Evolutionary conservation across 2,888 invertebrate species (phyloP).

Genomic region (Villa cingulata): DNA sequence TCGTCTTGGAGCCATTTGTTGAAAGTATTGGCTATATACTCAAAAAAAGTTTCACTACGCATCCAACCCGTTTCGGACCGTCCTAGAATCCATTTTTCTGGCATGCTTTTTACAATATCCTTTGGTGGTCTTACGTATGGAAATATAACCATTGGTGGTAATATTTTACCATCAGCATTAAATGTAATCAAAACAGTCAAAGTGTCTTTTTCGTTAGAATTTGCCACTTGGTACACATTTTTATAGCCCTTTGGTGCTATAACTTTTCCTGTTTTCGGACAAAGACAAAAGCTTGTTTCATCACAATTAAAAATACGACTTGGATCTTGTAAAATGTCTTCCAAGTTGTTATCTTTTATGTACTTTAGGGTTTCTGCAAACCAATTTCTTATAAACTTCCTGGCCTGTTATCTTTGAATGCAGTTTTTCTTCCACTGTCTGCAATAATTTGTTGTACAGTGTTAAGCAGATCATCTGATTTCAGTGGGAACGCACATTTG

Average conservation of each 20-base stretch:
- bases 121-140: constrained; percentile 12
- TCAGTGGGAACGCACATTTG: not conserved
- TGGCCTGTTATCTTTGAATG: not conserved
- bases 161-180: constrained; percentile 1
- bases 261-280: constrained; percentile 3
- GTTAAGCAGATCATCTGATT: not conserved
- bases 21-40: constrained; percentile 5
- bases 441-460: not conserved
- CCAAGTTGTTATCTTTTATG: not conserved
- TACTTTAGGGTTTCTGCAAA: not conserved
- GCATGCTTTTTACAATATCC: not conserved
- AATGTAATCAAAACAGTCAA: constrained; percentile 2
- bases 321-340: constrained; percentile 5
- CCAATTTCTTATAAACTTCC: not conserved
- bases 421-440: no score
- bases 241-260: not conserved
- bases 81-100: constrained; percentile 2
- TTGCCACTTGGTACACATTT: not conserved
- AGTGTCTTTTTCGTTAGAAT: constrained; percentile 3
- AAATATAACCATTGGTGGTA: constrained; percentile 1
- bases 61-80: constrained; percentile 5
- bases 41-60: constrained; percentile 2
- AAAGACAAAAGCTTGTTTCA: constrained; percentile 1
- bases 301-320: constrained; percentile 5
- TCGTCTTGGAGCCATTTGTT: constrained; percentile 3